Conservation (phyloP, 2,888 invertebrate species). For the Sepiola atlantica region DNA sequence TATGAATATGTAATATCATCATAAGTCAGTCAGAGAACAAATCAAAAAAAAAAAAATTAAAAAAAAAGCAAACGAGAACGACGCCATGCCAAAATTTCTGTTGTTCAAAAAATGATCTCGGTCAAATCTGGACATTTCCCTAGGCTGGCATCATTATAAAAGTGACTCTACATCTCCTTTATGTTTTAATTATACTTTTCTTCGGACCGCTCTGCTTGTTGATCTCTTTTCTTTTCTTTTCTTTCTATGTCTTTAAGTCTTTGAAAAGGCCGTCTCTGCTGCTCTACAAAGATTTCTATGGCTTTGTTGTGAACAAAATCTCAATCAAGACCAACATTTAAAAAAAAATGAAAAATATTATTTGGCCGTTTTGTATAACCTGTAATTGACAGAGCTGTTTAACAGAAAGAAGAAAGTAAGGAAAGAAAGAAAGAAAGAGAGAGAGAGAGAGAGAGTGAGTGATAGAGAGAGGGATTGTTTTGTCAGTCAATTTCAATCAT, state of each 20-base stretch:
- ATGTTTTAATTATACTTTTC: background rate
- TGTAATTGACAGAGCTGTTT: background rate
- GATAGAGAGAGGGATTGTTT: no score
- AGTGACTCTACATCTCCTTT: background rate
- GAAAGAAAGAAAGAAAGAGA: background rate
- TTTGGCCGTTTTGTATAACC: background rate
- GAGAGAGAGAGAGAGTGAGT: no score
- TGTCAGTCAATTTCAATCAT: no score
- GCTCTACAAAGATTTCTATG: background rate
- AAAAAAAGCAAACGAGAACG: no score
- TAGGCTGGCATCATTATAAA: background rate
- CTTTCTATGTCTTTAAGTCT: background rate
- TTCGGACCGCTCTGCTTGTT: background rate
- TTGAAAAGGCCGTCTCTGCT: background rate
- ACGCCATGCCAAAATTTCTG: background rate
- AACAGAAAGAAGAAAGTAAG: background rate
- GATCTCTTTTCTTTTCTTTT: background rate
- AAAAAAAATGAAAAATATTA: background rate
- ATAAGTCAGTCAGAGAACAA: no score
- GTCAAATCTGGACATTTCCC: slow-evolving; percentile 19
- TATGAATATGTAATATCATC: no score
- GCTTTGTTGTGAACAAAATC: background rate
- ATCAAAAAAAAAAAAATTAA: no score
- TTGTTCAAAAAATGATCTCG: background rate
- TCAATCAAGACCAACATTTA: background rate